These are phyloP conservation scores for Actinia equina DNA, from an alignment of 64 coral and sea anemone genomes.

Conservation along the genomic window DNA sequence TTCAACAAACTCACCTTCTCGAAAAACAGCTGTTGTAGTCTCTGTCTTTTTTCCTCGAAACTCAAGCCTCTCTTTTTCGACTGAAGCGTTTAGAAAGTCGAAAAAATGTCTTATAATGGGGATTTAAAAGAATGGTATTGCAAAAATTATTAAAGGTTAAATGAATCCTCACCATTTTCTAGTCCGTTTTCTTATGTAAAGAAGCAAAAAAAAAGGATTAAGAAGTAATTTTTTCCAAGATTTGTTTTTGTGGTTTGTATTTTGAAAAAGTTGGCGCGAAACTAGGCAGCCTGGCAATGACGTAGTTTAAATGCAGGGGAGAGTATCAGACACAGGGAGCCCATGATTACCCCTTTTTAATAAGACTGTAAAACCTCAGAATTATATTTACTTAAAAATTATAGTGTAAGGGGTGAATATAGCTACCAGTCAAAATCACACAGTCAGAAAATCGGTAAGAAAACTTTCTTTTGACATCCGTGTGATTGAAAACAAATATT, in stretches of 20 bases:
- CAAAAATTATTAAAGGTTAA: not conserved
- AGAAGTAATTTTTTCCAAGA: not conserved
- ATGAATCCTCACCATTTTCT: not conserved
- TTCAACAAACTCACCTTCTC: slow-evolving; percentile 61
- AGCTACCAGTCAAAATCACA: no score
- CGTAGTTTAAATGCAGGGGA: not conserved
- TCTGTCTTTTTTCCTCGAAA: slow-evolving; percentile 94
- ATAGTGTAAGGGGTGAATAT: no score
- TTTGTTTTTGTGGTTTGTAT: not conserved
- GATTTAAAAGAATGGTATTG: not conserved
- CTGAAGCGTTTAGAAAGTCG: slow-evolving; percentile 21
- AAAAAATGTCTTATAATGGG: not conserved
- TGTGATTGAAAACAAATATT: not conserved
- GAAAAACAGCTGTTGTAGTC: slow-evolving; percentile 89
- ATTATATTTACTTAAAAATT: no score
- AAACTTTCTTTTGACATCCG: no score
- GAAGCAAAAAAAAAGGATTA: not conserved
- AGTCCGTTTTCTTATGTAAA: not conserved
- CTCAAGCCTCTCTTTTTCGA: slow-evolving; percentile 93
- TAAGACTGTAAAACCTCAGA: not conserved
- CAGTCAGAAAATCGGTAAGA: no score
- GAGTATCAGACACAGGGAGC: not conserved
- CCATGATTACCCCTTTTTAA: not conserved
- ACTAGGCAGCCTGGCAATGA: not conserved
- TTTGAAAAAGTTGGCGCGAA: not conserved